A percentile compares a stretch with the other conserved stretches of the same genome.
phyloP scores from a whole-genome alignment of 2,888 invertebrate species.

The Orchesellides sinensis region DNA sequence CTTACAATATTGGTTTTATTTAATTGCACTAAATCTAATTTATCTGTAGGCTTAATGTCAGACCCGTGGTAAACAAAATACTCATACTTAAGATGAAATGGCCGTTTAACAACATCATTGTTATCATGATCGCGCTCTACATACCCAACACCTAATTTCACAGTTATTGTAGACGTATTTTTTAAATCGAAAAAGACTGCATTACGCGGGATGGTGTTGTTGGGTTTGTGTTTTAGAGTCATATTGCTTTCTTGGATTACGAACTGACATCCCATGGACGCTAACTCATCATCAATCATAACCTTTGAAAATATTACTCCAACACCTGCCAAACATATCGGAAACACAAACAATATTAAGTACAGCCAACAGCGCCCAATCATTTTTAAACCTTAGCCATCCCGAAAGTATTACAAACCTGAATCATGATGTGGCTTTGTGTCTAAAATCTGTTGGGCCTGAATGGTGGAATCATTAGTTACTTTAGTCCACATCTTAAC shows the following conservation, averaged over 20 bases:
- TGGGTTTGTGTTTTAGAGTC: background rate
- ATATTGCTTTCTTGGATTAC: slow-evolving; percentile 44
- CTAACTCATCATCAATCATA: background rate
- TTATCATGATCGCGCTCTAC: slow-evolving; percentile 4
- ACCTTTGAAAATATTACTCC: slow-evolving; percentile 37
- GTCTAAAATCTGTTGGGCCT: background rate
- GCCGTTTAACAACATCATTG: background rate
- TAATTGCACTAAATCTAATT: too few species aligned
- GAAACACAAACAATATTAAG: background rate
- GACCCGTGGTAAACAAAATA: too few species aligned
- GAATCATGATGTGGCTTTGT: slow-evolving; percentile 20
- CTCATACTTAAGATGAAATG: background rate
- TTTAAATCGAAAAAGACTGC: slow-evolving; percentile 14
- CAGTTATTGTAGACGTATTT: background rate
- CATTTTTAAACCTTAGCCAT: background rate
- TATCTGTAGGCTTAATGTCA: background rate
- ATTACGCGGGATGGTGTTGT: background rate
- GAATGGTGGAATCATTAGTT: background rate
- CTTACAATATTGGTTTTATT: too few species aligned
- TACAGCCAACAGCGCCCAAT: background rate
- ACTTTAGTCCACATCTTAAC: slow-evolving; percentile 36
- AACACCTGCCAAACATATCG: background rate
- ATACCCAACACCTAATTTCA: slow-evolving; percentile 11
- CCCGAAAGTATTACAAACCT: background rate
- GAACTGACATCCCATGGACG: slow-evolving; percentile 42